Conservation (phyloP, 2,888 invertebrate species). For the Drosophila limbata region DNA sequence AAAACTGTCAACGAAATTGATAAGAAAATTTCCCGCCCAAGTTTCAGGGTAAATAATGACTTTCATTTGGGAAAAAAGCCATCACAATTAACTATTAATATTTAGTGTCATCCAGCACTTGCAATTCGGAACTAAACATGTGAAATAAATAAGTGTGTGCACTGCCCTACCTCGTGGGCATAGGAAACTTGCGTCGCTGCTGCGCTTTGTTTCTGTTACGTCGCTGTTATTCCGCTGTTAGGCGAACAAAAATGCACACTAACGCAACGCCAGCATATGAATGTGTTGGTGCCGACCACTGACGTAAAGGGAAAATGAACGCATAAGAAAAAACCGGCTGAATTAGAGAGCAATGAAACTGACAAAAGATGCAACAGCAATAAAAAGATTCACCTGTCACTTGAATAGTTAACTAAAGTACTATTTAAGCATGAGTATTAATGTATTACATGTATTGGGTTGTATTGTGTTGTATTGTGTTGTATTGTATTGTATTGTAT, state of each 20-base stretch:
- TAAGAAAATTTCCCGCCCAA: not conserved
- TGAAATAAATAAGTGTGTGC: not conserved
- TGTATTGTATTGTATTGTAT: conserved; percentile 15
- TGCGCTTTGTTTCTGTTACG: too few relatives aligned
- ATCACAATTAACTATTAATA: not conserved
- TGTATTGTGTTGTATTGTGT: conserved; percentile 8
- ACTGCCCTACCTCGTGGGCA: too few relatives aligned
- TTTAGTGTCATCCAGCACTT: not conserved
- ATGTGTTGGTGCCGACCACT: too few relatives aligned
- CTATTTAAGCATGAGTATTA: conserved; percentile 24
- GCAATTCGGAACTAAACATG: not conserved
- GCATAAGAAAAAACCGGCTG: not conserved
- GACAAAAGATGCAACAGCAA: not conserved
- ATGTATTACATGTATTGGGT: conserved; percentile 15
- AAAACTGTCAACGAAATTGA: not conserved
- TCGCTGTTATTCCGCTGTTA: too few relatives aligned
- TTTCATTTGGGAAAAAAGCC: not conserved
- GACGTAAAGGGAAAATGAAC: not conserved
- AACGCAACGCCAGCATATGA: too few relatives aligned
- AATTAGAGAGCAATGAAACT: conserved; percentile 7
- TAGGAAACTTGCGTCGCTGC: too few relatives aligned
- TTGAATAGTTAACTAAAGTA: conserved; percentile 8
- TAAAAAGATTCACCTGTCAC: conserved; percentile 1
- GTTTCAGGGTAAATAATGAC: too few relatives aligned
- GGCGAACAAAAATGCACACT: too few relatives aligned